phyloP scores from a whole-genome alignment of 2,113 vertebrate genomes.

The Myodes glareolus region DNA sequence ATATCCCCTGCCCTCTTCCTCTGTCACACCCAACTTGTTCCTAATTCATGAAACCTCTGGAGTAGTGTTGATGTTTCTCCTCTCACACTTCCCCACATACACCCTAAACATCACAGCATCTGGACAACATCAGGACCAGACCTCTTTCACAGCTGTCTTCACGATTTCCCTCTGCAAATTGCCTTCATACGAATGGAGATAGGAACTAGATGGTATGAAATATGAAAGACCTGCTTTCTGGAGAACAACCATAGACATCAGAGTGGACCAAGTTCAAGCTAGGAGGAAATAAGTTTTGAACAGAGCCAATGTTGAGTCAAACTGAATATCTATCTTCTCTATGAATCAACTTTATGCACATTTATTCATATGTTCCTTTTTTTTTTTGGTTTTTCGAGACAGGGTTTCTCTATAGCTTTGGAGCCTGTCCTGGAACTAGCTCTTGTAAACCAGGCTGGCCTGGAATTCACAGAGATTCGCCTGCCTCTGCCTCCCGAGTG shows the following conservation, averaged over 20 bases:
- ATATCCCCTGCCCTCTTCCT: not conserved
- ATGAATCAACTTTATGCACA: not conserved
- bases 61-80: not conserved
- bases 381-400: too few relatives aligned
- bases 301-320: not conserved
- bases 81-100: not conserved
- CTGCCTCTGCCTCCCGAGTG: too few relatives aligned
- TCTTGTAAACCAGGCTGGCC: too few relatives aligned
- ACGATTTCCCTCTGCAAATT: constrained; percentile 3
- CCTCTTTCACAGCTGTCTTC: not conserved
- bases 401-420: too few relatives aligned
- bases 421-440: too few relatives aligned
- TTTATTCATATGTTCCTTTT: not conserved
- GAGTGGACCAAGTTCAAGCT: constrained; percentile 37
- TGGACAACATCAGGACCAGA: not conserved
- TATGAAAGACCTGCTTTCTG: constrained; percentile 47
- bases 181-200: not conserved
- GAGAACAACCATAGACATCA: constrained; percentile 24
- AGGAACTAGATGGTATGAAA: constrained; percentile 9
- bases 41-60: constrained; percentile 22
- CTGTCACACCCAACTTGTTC: not conserved
- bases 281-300: constrained; percentile 42
- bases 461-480: too few relatives aligned
- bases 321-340: not conserved
- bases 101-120: not conserved